Conservation (phyloP, 2,797 vertebrate species). For the Fistularia commersonii region DNA sequence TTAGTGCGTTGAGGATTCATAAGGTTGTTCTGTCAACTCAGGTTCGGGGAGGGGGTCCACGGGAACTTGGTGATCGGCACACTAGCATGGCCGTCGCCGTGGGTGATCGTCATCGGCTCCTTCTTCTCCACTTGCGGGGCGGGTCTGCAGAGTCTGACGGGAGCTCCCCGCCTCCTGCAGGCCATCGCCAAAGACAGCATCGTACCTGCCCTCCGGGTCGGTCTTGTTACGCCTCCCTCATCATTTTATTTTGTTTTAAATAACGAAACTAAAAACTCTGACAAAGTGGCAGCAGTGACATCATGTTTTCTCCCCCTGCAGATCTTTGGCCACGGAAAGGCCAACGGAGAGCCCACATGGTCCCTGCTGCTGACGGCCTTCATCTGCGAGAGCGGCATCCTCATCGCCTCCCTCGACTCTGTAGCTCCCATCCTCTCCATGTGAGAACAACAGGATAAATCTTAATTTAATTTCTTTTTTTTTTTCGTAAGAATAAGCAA, state of each 20-base stretch:
- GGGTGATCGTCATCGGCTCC: slow-evolving; percentile 96
- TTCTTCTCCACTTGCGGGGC: slow-evolving; percentile 97
- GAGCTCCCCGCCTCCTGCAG: slow-evolving; percentile 93
- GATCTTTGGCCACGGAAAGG: slow-evolving; percentile 96
- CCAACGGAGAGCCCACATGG: slow-evolving; percentile 96
- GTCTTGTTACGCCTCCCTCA: slow-evolving; percentile 28
- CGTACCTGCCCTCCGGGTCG: slow-evolving; percentile 90
- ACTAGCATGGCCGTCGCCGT: slow-evolving; percentile 91
- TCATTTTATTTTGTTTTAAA: neutral
- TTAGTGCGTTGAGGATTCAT: no score
- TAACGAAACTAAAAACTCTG: no score
- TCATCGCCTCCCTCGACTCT: slow-evolving; percentile 93
- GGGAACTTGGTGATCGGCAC: slow-evolving; percentile 96
- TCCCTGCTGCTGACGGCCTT: slow-evolving; percentile 92
- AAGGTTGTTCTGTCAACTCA: slow-evolving; percentile 31
- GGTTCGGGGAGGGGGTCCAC: slow-evolving; percentile 92
- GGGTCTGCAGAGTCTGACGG: slow-evolving; percentile 95
- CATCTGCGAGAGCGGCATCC: slow-evolving; percentile 96
- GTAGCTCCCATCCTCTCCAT: slow-evolving; percentile 98
- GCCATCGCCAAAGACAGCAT: slow-evolving; percentile 93
- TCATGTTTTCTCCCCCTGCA: slow-evolving; percentile 54
- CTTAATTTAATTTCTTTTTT: slow-evolving; percentile 11
- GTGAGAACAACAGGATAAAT: slow-evolving; percentile 65
- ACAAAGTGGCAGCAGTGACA: neutral
- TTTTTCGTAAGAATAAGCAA: neutral